These are phyloP conservation scores for Gadus chalcogrammus DNA, from an alignment of 2,113 vertebrate species.

Conservation along the genomic window DNA sequence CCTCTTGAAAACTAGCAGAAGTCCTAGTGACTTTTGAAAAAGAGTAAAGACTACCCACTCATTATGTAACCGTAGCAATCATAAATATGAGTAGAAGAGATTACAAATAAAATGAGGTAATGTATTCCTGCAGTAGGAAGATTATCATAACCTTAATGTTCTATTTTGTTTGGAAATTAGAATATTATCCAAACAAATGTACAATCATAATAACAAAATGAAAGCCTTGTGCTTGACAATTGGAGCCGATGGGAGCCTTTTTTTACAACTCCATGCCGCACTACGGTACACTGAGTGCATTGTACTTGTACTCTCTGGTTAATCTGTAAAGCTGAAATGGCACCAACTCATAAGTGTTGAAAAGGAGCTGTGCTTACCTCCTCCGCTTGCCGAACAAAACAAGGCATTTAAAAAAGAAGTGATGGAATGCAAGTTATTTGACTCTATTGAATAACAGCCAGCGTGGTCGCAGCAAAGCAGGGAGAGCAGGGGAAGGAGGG, in stretches of 20 bases:
- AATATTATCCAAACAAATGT: too few species aligned
- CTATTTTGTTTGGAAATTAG: too few species aligned
- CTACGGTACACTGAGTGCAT: neutral
- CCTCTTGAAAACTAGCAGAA: too few species aligned
- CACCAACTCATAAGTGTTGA: conserved; percentile 8
- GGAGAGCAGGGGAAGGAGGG: neutral
- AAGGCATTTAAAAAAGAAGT: neutral
- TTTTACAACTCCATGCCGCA: neutral
- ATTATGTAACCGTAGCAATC: too few species aligned
- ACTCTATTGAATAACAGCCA: conserved; percentile 21
- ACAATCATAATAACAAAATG: too few species aligned
- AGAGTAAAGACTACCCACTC: too few species aligned
- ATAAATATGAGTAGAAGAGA: too few species aligned
- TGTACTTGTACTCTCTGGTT: neutral
- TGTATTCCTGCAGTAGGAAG: too few species aligned
- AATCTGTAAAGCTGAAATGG: neutral
- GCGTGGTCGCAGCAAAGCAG: neutral
- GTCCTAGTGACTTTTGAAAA: too few species aligned
- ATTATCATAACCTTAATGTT: too few species aligned
- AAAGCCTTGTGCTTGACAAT: too few species aligned
- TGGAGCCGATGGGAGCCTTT: neutral
- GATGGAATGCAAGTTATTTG: conserved; percentile 31
- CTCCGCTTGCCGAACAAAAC: conserved; percentile 17
- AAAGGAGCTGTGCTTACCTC: neutral
- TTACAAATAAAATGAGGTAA: too few species aligned